These are phyloP conservation scores for Ypsolopha scabrella DNA, from an alignment of 2,888 invertebrate species.

Conservation along the genomic window DNA sequence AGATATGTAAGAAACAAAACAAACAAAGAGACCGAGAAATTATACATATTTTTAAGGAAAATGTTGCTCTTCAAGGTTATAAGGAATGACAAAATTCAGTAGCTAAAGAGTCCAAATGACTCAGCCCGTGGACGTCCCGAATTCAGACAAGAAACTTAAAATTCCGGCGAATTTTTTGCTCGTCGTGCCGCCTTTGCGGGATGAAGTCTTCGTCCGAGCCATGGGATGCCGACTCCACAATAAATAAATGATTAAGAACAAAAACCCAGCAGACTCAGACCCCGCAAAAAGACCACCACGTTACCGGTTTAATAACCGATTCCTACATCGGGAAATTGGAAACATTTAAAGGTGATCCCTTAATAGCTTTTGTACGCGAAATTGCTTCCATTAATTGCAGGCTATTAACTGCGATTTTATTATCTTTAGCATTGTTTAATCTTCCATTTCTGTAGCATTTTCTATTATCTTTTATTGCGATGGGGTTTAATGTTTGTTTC, in stretches of 20 bases:
- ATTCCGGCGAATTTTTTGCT: conserved; percentile 2
- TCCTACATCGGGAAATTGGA: conserved; percentile 33
- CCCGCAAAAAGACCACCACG: conserved; percentile 25
- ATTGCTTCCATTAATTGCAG: conserved; percentile 46
- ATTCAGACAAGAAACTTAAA: conserved; percentile 5
- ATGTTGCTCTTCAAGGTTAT: background rate
- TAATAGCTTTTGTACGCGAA: conserved; percentile 47
- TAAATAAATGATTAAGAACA: conserved; percentile 49
- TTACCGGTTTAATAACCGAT: conserved; percentile 26
- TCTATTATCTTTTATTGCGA: background rate
- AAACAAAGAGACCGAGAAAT: background rate
- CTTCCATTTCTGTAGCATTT: background rate
- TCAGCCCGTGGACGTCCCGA: background rate
- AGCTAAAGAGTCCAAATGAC: background rate
- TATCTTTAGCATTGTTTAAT: background rate
- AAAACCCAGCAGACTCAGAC: conserved; percentile 28
- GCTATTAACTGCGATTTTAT: background rate
- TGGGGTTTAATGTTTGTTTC: background rate
- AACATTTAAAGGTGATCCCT: conserved; percentile 41
- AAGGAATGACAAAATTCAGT: too few relatives aligned
- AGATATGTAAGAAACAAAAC: background rate
- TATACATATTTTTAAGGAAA: background rate
- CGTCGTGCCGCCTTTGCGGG: background rate
- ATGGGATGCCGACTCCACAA: conserved; percentile 25
- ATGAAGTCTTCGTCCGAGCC: conserved; percentile 13